Base-by-base conservation (phyloP, 2,113 vertebrate genomes). In the Hippocampus barbouri region DNA sequence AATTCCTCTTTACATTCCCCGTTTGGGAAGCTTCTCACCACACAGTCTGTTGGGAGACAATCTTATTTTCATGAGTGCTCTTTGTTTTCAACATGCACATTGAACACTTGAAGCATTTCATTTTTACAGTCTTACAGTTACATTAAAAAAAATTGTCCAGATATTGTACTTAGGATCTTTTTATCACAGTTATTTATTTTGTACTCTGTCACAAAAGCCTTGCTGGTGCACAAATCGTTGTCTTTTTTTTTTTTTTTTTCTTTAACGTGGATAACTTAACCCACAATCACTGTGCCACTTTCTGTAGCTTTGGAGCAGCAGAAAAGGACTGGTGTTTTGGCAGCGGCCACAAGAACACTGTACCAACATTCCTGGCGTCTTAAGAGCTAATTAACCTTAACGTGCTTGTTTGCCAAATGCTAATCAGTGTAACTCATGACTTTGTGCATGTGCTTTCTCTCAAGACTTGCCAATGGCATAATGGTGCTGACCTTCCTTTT, bases 331-430 rank as follows among this genome's bases (percentile, higher is more conserved):
- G 27, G 41, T 16, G 38, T 61, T 59, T 45, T 41, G 73, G 76
- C 76, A 71, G 14, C 40, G 57, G 78, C 77, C 66, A 63, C 66
- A 59, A 78, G 64, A 68, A 57, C 67, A 76, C 69, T 51, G 66
- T 71, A 85, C 73, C 76, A 81, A 81, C 83, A 85, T 85, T 86
- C 79, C 80, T 79, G 79, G 69, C 82, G 79, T 80, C 68, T 69
- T 75, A 70, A 84, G 69, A 71, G 72, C 71, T 51, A 49, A 72
- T 69, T 68, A 27, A n/a, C 86, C 69, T 65, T 11, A 53, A 57
- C 68, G 25, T 23, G 67, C 43, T 68, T 56, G 80, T 56, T 80
- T 79, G 74, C 78, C 75, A 78, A 85, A 81, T 64, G 74, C 60
- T 66, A 67, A 67, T 75, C 49, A 66, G 15, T 69, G 5, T 70